Evolutionary conservation across 2,797 vertebrate species (phyloP), one percentile per base, ranked within the genome.

Genomic region (Cyclopterus lumpus): DNA sequence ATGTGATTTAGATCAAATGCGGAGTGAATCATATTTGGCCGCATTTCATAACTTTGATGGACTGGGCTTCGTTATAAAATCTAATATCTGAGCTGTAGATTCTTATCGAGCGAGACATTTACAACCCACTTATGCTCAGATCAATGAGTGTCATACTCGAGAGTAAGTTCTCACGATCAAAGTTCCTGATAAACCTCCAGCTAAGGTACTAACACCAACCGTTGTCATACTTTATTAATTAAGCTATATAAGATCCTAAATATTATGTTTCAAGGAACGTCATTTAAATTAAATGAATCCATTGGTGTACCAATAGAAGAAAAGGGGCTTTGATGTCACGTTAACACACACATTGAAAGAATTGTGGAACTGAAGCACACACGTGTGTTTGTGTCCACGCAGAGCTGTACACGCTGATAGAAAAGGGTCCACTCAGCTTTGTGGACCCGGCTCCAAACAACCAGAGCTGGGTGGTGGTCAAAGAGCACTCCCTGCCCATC

Each of bases 351-450:
- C 30, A 26, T 12, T 26, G 1, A 49, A 54, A 20, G 9, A 14
- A 69, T 59, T 57, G 14, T 72, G 8, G 57, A 7, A 46, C 7
- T 60, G 26, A 26, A 48, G 18, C 46, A 6, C 8, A 40, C 57
- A 5, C 38, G 24, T 68, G 42, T 67, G 24, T 67, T 3, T 84
- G 67, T 78, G 68, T 83, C 9, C 4, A 36, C 48, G 62, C 73
- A 95, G 94, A 94, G 64, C 67, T 95, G 65, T 95, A 91, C 86
- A 87, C 89, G 1, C 64, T 93, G 34, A 89, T 87, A 32, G 93
- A 94, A 69, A 95, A 94, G 75, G 86, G 77, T 51, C 89, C 86
- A 66, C 74, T 65, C 64, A 82, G 80, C 78, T 84, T 88, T 60
- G 75, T 70, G 28, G 93, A 95, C 24, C 75, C 88, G 11, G 51